phyloP scores from a whole-genome alignment of 1,140 invertebrate genomes.

The Lamellibrachia luymesi region DNA sequence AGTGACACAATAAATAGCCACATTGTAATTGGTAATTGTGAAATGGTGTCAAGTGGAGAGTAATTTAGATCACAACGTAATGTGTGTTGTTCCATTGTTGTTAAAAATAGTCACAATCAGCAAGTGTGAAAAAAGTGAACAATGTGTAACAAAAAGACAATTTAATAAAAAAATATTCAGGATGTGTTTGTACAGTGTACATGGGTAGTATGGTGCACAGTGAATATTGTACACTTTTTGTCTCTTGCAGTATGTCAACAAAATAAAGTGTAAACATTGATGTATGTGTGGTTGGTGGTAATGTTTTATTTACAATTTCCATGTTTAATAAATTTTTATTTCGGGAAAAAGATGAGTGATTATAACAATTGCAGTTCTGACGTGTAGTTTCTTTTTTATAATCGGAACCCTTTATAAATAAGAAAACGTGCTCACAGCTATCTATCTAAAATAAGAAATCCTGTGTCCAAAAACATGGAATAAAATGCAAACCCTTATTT shows the following conservation, averaged over 20 bases:
- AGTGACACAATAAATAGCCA: too few species aligned
- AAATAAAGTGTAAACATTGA: not conserved
- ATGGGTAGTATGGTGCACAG: not conserved
- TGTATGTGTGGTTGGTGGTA: not conserved
- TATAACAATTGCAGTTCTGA: not conserved
- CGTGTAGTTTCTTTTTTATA: not conserved
- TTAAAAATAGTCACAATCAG: not conserved
- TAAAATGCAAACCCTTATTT: not conserved
- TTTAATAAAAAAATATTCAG: not conserved
- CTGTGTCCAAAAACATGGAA: not conserved
- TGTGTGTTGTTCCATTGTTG: not conserved
- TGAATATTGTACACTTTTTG: not conserved
- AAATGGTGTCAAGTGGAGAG: not conserved
- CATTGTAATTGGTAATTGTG: not conserved
- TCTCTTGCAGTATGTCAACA: not conserved
- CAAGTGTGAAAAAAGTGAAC: not conserved
- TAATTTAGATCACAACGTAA: not conserved
- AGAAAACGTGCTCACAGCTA: not conserved
- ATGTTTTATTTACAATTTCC: not conserved
- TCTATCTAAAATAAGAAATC: not conserved
- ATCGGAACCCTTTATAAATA: not conserved
- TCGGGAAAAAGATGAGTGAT: not conserved
- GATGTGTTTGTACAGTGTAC: not conserved
- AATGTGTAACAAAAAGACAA: not conserved
- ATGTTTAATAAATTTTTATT: not conserved